Evolutionary conservation across 2,888 invertebrate genomes (phyloP).

Genomic region (Dermolepida albohirtum): DNA sequence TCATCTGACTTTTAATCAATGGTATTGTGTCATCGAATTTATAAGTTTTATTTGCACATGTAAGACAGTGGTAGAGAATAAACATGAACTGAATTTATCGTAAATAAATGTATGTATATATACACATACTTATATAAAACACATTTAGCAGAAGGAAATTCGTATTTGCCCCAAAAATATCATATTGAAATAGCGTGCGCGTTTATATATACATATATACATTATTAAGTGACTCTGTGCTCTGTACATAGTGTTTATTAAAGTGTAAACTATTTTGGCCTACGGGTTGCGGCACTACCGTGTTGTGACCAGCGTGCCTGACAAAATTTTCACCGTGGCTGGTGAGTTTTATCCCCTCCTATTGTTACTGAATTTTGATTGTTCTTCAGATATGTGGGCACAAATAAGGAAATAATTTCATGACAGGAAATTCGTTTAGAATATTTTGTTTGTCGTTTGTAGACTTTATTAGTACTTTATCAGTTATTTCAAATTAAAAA

Average conservation of each 20-base stretch:
- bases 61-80: too few species aligned
- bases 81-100: too few species aligned
- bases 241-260: constrained; percentile 26
- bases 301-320: constrained; percentile 54
- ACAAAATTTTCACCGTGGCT: constrained; percentile 58
- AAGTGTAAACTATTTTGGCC: constrained; percentile 47
- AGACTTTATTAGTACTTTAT: too few species aligned
- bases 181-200: constrained; percentile 42
- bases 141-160: too few species aligned
- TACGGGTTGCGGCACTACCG: constrained; percentile 54
- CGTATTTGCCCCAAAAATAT: constrained; percentile 43
- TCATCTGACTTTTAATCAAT: too few species aligned
- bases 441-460: too few species aligned
- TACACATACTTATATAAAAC: too few species aligned
- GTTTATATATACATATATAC: constrained; percentile 33
- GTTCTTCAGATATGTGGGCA: background rate
- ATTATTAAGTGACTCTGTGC: constrained; percentile 18
- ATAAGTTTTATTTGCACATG: too few species aligned
- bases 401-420: background rate
- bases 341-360: constrained; percentile 54
- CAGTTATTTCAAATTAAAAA: too few species aligned
- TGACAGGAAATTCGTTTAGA: too few species aligned
- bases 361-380: constrained; percentile 9
- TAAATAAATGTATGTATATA: too few species aligned
- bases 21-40: too few species aligned